These are phyloP conservation scores for Trematomus loennbergii DNA, from an alignment of 2,113 vertebrate species.

Conservation along the genomic window DNA sequence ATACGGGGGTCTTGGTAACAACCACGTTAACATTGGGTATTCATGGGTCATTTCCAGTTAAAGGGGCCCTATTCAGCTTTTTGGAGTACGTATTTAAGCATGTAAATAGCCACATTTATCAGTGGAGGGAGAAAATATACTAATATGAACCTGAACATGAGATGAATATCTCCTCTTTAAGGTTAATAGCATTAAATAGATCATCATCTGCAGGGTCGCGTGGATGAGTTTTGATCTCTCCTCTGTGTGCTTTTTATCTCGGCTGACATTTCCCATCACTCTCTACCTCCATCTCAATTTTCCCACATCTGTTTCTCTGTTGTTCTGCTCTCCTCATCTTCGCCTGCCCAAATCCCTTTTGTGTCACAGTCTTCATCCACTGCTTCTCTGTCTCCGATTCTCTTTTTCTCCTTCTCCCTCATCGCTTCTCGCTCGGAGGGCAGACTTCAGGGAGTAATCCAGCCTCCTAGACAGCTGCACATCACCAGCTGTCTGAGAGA, in stretches of 20 bases:
- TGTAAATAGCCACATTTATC: no score
- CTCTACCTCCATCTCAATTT: slow-evolving; percentile 26
- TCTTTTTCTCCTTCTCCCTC: slow-evolving; percentile 44
- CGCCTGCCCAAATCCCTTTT: slow-evolving; percentile 44
- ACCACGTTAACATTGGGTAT: no score
- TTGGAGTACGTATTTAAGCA: no score
- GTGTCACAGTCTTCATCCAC: slow-evolving; percentile 47
- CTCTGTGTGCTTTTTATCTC: slow-evolving; percentile 34
- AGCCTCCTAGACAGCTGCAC: slow-evolving; percentile 76
- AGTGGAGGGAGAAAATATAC: no score
- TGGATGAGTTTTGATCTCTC: slow-evolving; percentile 26
- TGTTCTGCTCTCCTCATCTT: slow-evolving; percentile 34
- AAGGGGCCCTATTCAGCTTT: no score
- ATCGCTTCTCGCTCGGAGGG: slow-evolving; percentile 53
- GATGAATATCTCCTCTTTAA: background rate
- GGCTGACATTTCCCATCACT: slow-evolving; percentile 14
- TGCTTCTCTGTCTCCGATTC: slow-evolving; percentile 48
- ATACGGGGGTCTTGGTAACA: background rate
- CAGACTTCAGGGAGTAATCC: slow-evolving; percentile 71
- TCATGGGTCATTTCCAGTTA: no score
- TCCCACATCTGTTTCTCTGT: slow-evolving; percentile 41
- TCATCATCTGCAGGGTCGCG: background rate
- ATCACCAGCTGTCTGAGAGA: slow-evolving; percentile 77
- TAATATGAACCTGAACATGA: no score
- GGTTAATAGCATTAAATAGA: slow-evolving; percentile 6